phyloP scores from a whole-genome alignment of 1,140 invertebrate species.

The Glossosoma conforme region DNA sequence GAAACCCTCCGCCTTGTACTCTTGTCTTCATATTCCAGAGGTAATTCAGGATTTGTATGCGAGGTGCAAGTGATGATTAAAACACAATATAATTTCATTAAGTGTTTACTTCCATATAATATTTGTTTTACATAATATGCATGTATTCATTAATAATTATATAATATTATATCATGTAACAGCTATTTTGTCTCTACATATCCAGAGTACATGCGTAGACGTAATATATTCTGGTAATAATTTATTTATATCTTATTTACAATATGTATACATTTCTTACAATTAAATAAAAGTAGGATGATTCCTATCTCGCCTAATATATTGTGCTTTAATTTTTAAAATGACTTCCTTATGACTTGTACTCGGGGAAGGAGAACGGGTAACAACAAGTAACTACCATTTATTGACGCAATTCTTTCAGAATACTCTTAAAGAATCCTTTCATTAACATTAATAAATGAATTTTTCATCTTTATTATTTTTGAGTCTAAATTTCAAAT shows the following conservation, averaged over 20 bases:
- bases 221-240: slow-evolving; percentile 26
- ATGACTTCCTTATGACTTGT: slow-evolving; percentile 10
- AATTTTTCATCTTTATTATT: too few relatives aligned
- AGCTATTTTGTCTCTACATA: slow-evolving; percentile 28
- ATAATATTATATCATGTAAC: too few relatives aligned
- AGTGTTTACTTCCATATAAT: slow-evolving; percentile 23
- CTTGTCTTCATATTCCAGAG: too few relatives aligned
- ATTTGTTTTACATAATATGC: slow-evolving; percentile 21
- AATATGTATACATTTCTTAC: slow-evolving; percentile 26
- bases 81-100: not conserved
- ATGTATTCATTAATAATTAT: too few relatives aligned
- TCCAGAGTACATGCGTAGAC: slow-evolving; percentile 25
- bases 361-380: slow-evolving; percentile 17
- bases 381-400: slow-evolving; percentile 24
- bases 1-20: too few relatives aligned
- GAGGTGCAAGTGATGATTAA: not conserved
- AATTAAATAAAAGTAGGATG: slow-evolving; percentile 23
- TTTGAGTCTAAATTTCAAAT: too few relatives aligned
- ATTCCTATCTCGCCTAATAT: slow-evolving; percentile 13
- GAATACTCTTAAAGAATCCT: slow-evolving; percentile 4
- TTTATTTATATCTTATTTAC: slow-evolving; percentile 27
- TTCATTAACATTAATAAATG: not conserved
- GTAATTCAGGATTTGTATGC: too few relatives aligned
- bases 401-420: slow-evolving; percentile 18
- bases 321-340: slow-evolving; percentile 31